Conservation (phyloP, 2,888 invertebrate genomes). For the Dynastes hyllus region DNA sequence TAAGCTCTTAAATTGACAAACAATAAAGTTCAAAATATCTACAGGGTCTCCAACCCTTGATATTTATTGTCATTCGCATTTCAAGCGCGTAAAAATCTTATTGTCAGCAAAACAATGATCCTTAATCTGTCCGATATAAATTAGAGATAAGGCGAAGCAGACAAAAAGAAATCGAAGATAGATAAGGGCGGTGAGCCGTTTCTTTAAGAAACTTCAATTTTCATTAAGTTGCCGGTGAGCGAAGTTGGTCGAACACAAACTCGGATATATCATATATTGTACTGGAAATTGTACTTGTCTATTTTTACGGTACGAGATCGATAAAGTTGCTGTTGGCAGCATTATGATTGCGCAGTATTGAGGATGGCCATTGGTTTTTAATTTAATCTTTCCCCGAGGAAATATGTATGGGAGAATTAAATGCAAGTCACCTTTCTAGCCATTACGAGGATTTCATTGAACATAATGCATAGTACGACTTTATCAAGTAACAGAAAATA, state of each 20-base stretch:
- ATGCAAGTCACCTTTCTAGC: too few relatives aligned
- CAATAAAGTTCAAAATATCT: conserved; percentile 14
- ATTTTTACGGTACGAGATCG: not conserved
- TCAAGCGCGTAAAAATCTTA: conserved; percentile 29
- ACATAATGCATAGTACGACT: too few relatives aligned
- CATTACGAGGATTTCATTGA: too few relatives aligned
- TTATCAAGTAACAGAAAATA: too few relatives aligned
- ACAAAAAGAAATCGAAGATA: conserved; percentile 1
- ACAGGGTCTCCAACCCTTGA: not conserved
- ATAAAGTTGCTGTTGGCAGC: not conserved
- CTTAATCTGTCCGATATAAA: conserved; percentile 28
- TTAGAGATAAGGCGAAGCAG: conserved; percentile 1
- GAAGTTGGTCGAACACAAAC: not conserved
- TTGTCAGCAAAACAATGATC: conserved; percentile 15
- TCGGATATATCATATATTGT: not conserved
- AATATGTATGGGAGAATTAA: too few relatives aligned
- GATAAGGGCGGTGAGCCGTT: conserved; percentile 8
- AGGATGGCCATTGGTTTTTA: too few relatives aligned
- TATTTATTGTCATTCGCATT: conserved; percentile 24
- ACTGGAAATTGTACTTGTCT: not conserved
- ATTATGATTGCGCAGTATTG: conserved; percentile 1
- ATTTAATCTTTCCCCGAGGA: too few relatives aligned
- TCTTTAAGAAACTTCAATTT: conserved; percentile 41
- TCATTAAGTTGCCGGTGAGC: conserved; percentile 28
- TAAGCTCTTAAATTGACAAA: not conserved